phyloP scores from a whole-genome alignment of 1,140 invertebrate species.

The Episyrphus balteatus region DNA sequence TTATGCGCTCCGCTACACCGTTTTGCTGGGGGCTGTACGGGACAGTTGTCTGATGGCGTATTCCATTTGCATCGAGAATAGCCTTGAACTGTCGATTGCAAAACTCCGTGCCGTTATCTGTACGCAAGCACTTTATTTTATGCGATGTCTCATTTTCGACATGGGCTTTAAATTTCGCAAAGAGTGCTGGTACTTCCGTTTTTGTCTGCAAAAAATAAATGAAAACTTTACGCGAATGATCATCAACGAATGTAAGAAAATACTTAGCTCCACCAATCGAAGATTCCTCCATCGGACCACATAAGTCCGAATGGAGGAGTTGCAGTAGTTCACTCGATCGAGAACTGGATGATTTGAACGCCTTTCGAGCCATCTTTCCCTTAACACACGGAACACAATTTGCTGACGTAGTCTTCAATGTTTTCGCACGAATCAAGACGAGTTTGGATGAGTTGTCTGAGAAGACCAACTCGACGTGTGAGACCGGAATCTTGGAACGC shows the following conservation, averaged over 20 bases:
- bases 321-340: constrained; percentile 12
- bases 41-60: constrained; percentile 15
- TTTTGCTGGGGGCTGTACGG: constrained; percentile 34
- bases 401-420: too few relatives aligned
- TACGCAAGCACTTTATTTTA: constrained; percentile 11
- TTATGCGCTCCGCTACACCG: constrained; percentile 32
- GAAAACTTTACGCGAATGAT: constrained; percentile 22
- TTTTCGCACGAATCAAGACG: too few relatives aligned
- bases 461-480: too few relatives aligned
- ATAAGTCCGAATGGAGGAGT: constrained; percentile 29
- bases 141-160: constrained; percentile 2
- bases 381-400: too few relatives aligned
- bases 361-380: too few relatives aligned
- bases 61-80: constrained; percentile 1
- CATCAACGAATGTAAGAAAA: constrained; percentile 33
- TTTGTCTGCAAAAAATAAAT: constrained; percentile 28
- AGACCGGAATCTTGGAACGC: too few relatives aligned
- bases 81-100: constrained; percentile 5
- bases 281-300: constrained; percentile 28
- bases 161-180: background rate
- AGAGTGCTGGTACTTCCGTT: constrained; percentile 4
- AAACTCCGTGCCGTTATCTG: constrained; percentile 25
- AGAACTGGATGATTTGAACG: background rate
- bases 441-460: too few relatives aligned
- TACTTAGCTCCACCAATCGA: constrained; percentile 24